Percentiles rank a stretch among this genome's conserved stretches.
These are phyloP conservation scores for Torymus tubicola DNA, from an alignment of 2,888 invertebrate genomes.

Conservation along the genomic window DNA sequence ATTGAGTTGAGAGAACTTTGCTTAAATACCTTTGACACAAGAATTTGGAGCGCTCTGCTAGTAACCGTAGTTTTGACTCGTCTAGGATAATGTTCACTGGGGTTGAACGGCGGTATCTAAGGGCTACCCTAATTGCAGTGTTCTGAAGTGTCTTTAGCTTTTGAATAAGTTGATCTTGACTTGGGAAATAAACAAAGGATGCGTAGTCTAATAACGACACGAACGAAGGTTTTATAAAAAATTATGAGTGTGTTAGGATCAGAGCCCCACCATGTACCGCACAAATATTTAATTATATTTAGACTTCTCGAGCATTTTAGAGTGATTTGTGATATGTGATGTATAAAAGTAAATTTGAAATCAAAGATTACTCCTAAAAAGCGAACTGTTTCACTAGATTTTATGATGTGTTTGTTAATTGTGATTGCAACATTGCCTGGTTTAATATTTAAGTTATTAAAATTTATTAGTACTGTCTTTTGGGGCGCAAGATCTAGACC, in stretches of 20 bases:
- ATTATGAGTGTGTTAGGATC: neutral
- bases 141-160: neutral
- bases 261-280: neutral
- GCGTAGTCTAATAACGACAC: neutral
- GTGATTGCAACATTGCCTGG: neutral
- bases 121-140: neutral
- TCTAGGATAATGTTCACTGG: neutral
- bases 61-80: neutral
- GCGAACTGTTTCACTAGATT: neutral
- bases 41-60: too few relatives aligned
- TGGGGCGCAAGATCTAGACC: neutral
- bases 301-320: neutral
- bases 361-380: neutral
- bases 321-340: neutral
- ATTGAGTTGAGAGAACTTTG: too few relatives aligned
- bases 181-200: neutral
- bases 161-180: neutral
- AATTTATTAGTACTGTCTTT: neutral
- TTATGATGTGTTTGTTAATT: neutral
- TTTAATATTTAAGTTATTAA: neutral
- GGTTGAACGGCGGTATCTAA: neutral
- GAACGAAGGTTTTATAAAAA: neutral
- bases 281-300: neutral
- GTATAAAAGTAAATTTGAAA: neutral
- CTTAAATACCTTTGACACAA: too few relatives aligned